Evolutionary conservation across 2,888 invertebrate genomes (phyloP).

Genomic region (Endomychus coccineus): DNA sequence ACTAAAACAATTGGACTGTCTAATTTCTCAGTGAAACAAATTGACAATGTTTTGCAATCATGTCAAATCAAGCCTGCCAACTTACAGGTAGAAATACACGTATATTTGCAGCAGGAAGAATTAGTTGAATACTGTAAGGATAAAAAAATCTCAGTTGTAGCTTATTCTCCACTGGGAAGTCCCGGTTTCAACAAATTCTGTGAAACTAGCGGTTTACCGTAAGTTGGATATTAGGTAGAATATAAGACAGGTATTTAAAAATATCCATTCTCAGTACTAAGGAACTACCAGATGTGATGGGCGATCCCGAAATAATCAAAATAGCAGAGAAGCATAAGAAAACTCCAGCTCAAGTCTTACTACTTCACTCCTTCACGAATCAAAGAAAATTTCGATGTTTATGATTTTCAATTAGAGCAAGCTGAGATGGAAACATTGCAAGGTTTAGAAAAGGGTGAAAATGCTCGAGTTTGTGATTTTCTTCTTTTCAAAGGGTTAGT

Average conservation of each 20-base stretch:
- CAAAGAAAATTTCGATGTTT: conserved; percentile 64
- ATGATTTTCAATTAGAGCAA: conserved; percentile 57
- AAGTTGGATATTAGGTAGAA: too few relatives aligned
- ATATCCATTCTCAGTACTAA: conserved; percentile 7
- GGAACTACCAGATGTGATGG: conserved; percentile 4
- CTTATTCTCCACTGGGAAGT: conserved; percentile 73
- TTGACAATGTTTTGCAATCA: conserved; percentile 55
- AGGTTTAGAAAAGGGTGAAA: conserved; percentile 27
- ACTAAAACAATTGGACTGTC: conserved; percentile 77
- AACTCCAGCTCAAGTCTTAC: conserved; percentile 64
- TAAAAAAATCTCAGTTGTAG: conserved; percentile 62
- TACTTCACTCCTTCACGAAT: conserved; percentile 62
- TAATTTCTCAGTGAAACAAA: conserved; percentile 70
- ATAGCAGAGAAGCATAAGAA: conserved; percentile 51
- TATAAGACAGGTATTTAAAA: too few relatives aligned
- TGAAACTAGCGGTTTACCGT: background rate
- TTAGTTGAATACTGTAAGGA: conserved; percentile 55
- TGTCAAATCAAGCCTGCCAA: conserved; percentile 56
- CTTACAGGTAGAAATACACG: conserved; percentile 68
- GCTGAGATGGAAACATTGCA: conserved; percentile 51
- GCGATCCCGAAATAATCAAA: conserved; percentile 27
- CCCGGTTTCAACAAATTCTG: conserved; percentile 44
- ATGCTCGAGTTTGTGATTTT: conserved; percentile 60
- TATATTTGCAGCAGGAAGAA: conserved; percentile 65
- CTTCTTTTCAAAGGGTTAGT: too few relatives aligned